Evolutionary conservation across 2,888 invertebrate species (phyloP), one percentile per base, ranked within the genome.

Genomic region (Dolomedes plantarius): DNA sequence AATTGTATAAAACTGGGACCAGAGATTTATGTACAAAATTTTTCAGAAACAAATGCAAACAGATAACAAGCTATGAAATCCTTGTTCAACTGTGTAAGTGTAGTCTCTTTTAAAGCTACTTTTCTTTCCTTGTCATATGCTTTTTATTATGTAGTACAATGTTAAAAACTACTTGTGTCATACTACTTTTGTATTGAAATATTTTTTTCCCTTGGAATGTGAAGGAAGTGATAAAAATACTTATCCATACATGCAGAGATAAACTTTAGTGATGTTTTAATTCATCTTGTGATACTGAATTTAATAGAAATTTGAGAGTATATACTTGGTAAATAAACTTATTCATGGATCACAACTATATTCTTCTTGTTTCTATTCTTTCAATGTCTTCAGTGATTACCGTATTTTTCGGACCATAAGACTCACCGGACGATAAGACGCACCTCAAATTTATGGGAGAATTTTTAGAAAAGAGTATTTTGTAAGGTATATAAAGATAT

Each of bases 301-400:
- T 78, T 78, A 39, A 39, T 71, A 78, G 56, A 78, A 50, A 71
- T 71, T 78, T 71, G 62, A 78, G 9, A 71, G 16, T 71, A 39
- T 71, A 64, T 56, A 78, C 64, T 78, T 41, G 31, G 64, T 62
- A 71, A 78, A 78, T 78, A 78, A 78, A 78, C 68, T 71, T 78
- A 78, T 78, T 78, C 78, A 78, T 72, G 71, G 64, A 78, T 64
- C 78, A 71, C 5, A 46, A 7, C 13, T 36, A 36, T 11, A 36
- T 7, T 7, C 36, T 7, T n/a, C n/a, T n/a, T n/a, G n/a, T 36
- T 11, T 36, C 11, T 36, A 11, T 36, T 36, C 36, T 36, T n/a
- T n/a, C n/a, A n/a, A n/a, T n/a, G n/a, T n/a, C n/a, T n/a, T n/a
- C n/a, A n/a, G n/a, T n/a, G n/a, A n/a, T n/a, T n/a, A n/a, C n/a